Conservation (phyloP, 2,797 vertebrate genomes). For the Melanotaenia boesemani region DNA sequence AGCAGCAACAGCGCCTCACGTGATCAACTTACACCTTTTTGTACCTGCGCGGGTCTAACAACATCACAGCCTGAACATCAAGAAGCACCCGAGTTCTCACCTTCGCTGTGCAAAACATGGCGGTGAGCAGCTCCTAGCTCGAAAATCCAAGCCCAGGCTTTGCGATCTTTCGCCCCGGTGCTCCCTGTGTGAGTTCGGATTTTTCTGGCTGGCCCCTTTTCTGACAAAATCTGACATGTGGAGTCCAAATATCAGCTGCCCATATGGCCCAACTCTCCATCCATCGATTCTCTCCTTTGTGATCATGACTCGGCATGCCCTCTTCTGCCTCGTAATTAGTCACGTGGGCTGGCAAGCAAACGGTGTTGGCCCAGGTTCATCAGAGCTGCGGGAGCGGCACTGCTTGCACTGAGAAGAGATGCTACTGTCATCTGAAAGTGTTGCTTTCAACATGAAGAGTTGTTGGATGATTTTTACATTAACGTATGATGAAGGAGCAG, state of each 20-base stretch:
- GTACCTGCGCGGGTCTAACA: slow-evolving; percentile 21
- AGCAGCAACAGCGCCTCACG: not conserved
- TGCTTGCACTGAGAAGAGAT: slow-evolving; percentile 22
- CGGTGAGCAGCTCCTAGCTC: slow-evolving; percentile 29
- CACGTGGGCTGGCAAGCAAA: slow-evolving; percentile 69
- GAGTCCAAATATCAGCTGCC: slow-evolving; percentile 55
- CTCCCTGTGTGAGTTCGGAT: slow-evolving; percentile 31
- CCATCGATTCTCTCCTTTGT: slow-evolving; percentile 48
- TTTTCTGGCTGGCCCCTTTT: slow-evolving; percentile 46
- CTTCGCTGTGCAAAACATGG: slow-evolving; percentile 77
- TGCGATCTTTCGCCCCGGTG: not conserved
- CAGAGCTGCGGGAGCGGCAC: slow-evolving; percentile 35
- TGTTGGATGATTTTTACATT: not conserved
- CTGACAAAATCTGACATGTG: slow-evolving; percentile 40
- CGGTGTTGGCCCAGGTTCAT: slow-evolving; percentile 66
- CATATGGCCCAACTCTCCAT: slow-evolving; percentile 65
- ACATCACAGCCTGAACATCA: not conserved
- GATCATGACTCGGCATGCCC: slow-evolving; percentile 58
- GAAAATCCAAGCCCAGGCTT: slow-evolving; percentile 27
- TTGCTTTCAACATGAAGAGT: not conserved
- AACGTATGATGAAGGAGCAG: not conserved
- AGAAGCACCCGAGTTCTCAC: slow-evolving; percentile 59
- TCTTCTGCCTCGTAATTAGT: slow-evolving; percentile 62
- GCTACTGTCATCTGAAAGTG: not conserved
- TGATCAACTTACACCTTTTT: slow-evolving; percentile 23